Conservation (phyloP, 2,888 invertebrate genomes). For the Folsomia candida region DNA sequence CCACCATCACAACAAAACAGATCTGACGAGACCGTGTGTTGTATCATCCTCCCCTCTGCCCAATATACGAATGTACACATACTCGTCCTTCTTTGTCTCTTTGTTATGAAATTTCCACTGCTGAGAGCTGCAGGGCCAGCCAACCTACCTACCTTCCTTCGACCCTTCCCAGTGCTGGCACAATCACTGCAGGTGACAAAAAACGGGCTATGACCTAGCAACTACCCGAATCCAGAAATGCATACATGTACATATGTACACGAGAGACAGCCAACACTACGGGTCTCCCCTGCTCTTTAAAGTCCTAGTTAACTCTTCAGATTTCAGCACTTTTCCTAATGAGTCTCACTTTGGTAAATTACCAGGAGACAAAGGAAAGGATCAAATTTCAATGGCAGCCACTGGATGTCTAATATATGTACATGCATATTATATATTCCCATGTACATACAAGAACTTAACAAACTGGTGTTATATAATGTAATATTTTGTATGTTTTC, state of each 20-base stretch:
- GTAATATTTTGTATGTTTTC: neutral
- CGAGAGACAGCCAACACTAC: neutral
- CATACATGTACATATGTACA: neutral
- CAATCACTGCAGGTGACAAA: constrained; percentile 4
- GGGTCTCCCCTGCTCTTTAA: too few relatives aligned
- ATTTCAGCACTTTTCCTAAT: neutral
- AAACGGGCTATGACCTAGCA: constrained; percentile 2
- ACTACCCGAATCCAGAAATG: neutral
- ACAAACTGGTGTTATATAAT: too few relatives aligned
- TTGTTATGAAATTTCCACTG: neutral
- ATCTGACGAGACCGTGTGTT: neutral
- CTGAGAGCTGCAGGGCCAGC: neutral
- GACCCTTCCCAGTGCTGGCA: constrained; percentile 2
- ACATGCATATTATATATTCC: too few relatives aligned
- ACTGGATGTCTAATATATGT: too few relatives aligned
- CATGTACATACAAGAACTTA: neutral
- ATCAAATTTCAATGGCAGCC: neutral
- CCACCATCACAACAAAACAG: neutral
- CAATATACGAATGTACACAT: too few relatives aligned
- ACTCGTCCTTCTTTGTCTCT: neutral
- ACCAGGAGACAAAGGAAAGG: neutral
- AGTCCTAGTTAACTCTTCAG: too few relatives aligned
- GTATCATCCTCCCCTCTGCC: neutral
- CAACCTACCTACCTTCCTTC: neutral
- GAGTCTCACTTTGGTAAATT: neutral